Evolutionary conservation across 1,140 invertebrate genomes (phyloP), one percentile per base, ranked within the genome.

Genomic region (Brachionus manjavacas): DNA sequence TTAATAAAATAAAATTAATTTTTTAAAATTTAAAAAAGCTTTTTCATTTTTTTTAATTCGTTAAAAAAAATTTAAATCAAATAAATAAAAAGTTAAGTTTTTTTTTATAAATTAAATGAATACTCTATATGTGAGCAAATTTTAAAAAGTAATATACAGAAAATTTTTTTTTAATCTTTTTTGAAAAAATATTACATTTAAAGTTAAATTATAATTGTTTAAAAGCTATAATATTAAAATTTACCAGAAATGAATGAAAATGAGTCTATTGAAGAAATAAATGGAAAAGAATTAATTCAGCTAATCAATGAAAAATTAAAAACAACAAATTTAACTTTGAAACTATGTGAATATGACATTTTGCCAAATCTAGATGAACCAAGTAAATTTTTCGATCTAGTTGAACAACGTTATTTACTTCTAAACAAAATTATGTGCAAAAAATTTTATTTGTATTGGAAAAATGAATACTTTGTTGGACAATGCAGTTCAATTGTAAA

Each of bases 371-470:
- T 23, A 16, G 68, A 72, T 16, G 8, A 72, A 20, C 11, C 68
- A 41, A 72, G 14, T 20, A n/a, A 41, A 72, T 72, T 72, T 41
- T 41, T 20, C 41, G 9, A 41, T 41, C 20, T 76, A 23, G 72
- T 35, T 16, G 25, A 76, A 23, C 8, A 76, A 11, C 39, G 46
- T n/a, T 76, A 49, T 49, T 49, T 76, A 25, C 7, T 76, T 0
- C 52, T 76, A 28, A 76, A 76, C 41, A 76, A 76, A 76, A 23
- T 28, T 9, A 49, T 35, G 41, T 76, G 72, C 25, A 76, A 49
- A 76, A 23, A 76, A n/a, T 76, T 76, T 49, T 76, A 76, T 28
- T 28, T 52, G 52, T 76, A 49, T 31, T 76, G 72, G 72, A 9
- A 43, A 49, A 25, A 76, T 25, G 49, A 76, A 76, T 76, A 28